Conservation (phyloP, 2,113 vertebrate genomes). For the Lucifuga dentata region DNA sequence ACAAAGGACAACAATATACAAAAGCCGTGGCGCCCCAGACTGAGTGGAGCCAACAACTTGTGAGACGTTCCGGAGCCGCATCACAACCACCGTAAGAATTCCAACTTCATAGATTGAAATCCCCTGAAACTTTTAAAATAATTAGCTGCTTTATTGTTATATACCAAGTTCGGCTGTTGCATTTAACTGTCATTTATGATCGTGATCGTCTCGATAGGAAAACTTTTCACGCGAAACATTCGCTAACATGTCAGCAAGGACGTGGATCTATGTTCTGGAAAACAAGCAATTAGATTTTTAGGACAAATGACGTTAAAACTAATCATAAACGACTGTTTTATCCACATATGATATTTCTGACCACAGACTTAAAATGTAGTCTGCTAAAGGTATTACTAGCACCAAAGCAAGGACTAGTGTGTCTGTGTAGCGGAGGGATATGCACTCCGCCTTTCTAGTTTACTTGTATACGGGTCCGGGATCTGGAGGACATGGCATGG, state of each 20-base stretch:
- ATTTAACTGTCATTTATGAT: neutral
- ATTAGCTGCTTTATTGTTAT: no score
- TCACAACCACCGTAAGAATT: constrained; percentile 69
- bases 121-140: neutral
- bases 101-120: constrained; percentile 13
- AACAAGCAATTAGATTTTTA: no score
- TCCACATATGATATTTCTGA: no score
- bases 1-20: constrained; percentile 67
- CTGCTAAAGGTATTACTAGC: no score
- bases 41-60: constrained; percentile 82
- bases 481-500: constrained; percentile 71
- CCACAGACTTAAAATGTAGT: no score
- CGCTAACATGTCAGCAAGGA: constrained; percentile 1
- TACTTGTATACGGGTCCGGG: constrained; percentile 73
- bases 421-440: constrained; percentile 81
- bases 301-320: no score
- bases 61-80: constrained; percentile 80
- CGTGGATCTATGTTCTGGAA: constrained; percentile 12
- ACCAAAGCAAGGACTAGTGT: constrained; percentile 51
- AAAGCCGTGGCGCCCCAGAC: constrained; percentile 73
- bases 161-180: no score
- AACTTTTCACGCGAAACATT: constrained; percentile 18
- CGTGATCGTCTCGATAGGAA: neutral
- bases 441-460: constrained; percentile 70
- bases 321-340: no score